Base-by-base conservation (phyloP, 35 echinoderm and acorn worm species). In the Heliocidaris tuberculata region DNA sequence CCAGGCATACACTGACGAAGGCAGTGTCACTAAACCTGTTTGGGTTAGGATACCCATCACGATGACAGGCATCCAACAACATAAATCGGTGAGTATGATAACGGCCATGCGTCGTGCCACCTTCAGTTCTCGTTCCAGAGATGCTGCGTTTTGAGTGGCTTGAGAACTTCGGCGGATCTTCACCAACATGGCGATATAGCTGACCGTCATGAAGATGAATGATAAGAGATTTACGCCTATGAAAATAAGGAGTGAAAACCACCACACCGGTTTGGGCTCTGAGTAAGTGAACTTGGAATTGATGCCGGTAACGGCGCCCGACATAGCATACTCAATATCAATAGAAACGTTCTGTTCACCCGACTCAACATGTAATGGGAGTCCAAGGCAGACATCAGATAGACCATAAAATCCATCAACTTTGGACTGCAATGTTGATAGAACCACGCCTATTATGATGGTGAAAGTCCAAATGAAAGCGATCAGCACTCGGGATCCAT, bases 11-110 rank as follows among this genome's bases (percentile, higher is more conserved):
- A 96, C 32, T 9, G 85, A 52, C 16, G 94, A 54, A 11, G 94
- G 93, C 11, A 99, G 95, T 10, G 94, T 21, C 7, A 96, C 71
- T 8, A 31, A 13, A 29, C 89, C 88, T 30, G 92, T 65, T 92
- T 98, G 97, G 5, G 95, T 96, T 31, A 96, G 86, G 54, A 99
- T 95, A 21, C 96, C 96, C 92, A 99, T 94, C 5, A 97, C 60
- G 27, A 99, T 97, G 50, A 99, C 94, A 15, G 98, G 98, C 71
- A 97, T 60, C 98, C 98, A 99, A 86, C 98, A 99, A 5, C 95
- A 49, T 24, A 97, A 95, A 90, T 99, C 97, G 2, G 97, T 97
- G 27, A 93, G 93, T 21, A 99, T 94, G 27, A 99, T 96, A 31
- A 97, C 47, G 0, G 96, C 96, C 98, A 99, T 99, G 42, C 93